These are phyloP conservation scores for Spinibarbus caldwelli DNA, from an alignment of 2,797 vertebrate genomes.

Conservation along the genomic window DNA sequence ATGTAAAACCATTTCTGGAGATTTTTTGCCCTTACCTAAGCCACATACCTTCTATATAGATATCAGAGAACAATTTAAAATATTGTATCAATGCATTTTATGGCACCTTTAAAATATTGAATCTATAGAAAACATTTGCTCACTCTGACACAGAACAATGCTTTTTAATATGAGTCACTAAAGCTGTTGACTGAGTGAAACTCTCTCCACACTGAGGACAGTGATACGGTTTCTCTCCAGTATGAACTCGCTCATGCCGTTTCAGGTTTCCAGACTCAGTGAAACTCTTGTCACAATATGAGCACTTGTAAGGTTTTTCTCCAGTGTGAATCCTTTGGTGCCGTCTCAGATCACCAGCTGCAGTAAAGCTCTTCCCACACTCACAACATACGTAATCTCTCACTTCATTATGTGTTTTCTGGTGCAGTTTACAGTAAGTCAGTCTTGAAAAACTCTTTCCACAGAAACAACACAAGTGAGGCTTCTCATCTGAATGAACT, in stretches of 20 bases:
- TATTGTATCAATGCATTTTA: too few relatives aligned
- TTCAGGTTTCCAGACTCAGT: background rate
- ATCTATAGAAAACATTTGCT: too few relatives aligned
- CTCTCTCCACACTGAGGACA: background rate
- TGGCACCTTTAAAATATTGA: too few relatives aligned
- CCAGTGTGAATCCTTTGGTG: background rate
- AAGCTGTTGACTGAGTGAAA: background rate
- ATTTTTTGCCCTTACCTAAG: too few relatives aligned
- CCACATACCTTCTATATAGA: too few relatives aligned
- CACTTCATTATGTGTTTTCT: background rate
- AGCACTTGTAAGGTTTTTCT: background rate
- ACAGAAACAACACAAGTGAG: background rate
- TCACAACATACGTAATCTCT: background rate
- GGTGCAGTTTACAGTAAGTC: background rate
- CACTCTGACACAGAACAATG: too few relatives aligned
- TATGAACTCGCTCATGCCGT: background rate
- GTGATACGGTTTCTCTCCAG: background rate
- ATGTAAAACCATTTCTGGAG: too few relatives aligned
- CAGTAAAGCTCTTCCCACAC: background rate
- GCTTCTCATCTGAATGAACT: background rate
- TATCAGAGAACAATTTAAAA: too few relatives aligned
- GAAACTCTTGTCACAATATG: background rate
- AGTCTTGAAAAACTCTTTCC: background rate
- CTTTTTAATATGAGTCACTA: too few relatives aligned
- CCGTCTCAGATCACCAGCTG: background rate